Conservation (phyloP, 2,797 vertebrate species). For the Paguma larvata region DNA sequence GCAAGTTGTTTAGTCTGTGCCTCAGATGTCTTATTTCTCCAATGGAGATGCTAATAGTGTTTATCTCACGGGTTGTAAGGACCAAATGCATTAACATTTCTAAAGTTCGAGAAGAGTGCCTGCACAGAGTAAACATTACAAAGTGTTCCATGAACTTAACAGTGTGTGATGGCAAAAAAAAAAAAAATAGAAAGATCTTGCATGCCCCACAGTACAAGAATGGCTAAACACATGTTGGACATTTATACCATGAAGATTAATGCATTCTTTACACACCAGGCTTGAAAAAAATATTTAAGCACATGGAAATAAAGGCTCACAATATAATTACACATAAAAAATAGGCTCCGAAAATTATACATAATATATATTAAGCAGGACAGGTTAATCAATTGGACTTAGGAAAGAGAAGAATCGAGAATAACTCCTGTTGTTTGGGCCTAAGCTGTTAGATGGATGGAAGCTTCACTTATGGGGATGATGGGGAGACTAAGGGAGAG, state of each 20-base stretch:
- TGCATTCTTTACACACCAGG: not conserved
- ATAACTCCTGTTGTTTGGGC: not conserved
- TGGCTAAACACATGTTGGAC: not conserved
- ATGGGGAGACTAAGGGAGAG: accelerated
- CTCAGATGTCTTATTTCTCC: not conserved
- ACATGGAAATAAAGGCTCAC: not conserved
- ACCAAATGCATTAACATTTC: not conserved
- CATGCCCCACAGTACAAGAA: not conserved
- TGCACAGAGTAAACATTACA: not conserved
- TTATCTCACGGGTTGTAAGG: not conserved
- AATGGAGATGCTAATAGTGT: not conserved
- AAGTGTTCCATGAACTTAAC: not conserved
- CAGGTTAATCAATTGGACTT: not conserved
- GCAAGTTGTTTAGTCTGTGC: not conserved
- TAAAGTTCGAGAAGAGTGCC: not conserved
- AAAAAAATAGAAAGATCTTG: not conserved
- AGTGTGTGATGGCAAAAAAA: not conserved
- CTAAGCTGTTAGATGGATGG: not conserved
- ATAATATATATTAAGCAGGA: not conserved
- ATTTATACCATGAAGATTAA: not conserved
- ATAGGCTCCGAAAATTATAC: not conserved
- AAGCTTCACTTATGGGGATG: not conserved
- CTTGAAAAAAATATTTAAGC: not conserved
- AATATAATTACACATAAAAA: not conserved
- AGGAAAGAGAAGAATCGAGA: not conserved